Conservation (phyloP, 2,797 vertebrate species). For the Silurus aristotelis region DNA sequence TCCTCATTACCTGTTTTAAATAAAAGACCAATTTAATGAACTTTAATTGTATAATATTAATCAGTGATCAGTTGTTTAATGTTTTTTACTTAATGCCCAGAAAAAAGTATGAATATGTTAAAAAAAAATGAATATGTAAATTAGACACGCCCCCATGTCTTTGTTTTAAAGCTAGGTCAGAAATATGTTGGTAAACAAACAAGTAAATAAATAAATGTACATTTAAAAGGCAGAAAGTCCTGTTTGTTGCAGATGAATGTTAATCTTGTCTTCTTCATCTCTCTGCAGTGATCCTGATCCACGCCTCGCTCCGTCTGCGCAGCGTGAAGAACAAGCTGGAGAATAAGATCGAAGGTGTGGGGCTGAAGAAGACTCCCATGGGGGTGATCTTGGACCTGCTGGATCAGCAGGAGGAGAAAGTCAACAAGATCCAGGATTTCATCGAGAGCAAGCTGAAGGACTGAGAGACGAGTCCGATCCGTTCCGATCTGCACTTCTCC, state of each 20-base stretch:
- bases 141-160: not conserved
- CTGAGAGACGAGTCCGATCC: constrained; percentile 59
- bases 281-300: constrained; percentile 87
- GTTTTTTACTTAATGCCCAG: not conserved
- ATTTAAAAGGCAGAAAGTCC: not conserved
- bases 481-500: too few relatives aligned
- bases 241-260: not conserved
- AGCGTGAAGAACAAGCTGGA: constrained; percentile 96
- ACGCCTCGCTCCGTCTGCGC: constrained; percentile 91
- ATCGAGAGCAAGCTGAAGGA: constrained; percentile 87
- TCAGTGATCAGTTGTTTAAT: not conserved
- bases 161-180: not conserved
- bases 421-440: constrained; percentile 90
- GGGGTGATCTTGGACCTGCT: constrained; percentile 91
- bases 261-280: not conserved
- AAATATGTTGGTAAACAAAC: not conserved
- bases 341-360: constrained; percentile 91
- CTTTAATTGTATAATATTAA: not conserved
- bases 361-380: constrained; percentile 96
- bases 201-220: too few relatives aligned
- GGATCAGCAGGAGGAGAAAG: constrained; percentile 91
- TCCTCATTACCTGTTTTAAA: too few relatives aligned
- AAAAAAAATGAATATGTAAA: not conserved
- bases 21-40: not conserved
- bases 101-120: not conserved